Conservation (phyloP, 2,113 vertebrate genomes). For the Trachemys scripta region DNA sequence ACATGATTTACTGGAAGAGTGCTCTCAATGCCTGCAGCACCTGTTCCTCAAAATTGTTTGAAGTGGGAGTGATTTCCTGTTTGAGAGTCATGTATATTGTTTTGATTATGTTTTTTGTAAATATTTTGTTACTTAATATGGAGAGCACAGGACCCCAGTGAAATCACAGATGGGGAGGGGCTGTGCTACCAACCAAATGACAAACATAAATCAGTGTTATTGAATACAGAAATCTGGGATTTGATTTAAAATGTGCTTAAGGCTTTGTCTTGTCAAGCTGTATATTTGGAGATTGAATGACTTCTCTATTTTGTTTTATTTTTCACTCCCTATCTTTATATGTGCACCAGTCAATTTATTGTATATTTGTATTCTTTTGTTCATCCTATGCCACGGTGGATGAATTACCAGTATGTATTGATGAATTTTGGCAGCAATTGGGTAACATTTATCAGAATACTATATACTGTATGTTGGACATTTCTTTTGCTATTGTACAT, state of each 20-base stretch:
- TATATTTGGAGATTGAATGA: neutral
- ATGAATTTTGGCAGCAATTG: neutral
- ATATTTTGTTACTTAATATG: slow-evolving; percentile 57
- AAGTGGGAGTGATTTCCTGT: slow-evolving; percentile 39
- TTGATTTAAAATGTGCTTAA: slow-evolving; percentile 33
- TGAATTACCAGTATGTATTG: neutral
- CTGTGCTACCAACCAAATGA: slow-evolving; percentile 21
- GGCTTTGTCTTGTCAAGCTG: slow-evolving; percentile 24
- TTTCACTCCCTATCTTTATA: neutral
- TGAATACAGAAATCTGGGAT: slow-evolving; percentile 20
- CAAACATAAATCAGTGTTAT: slow-evolving; percentile 49
- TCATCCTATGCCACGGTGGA: neutral
- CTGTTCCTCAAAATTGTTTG: slow-evolving; percentile 57
- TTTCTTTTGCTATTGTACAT: neutral
- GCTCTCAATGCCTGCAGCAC: slow-evolving; percentile 26
- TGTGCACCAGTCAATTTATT: slow-evolving; percentile 10
- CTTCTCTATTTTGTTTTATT: slow-evolving; percentile 12
- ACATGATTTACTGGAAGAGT: slow-evolving; percentile 62
- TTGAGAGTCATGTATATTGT: slow-evolving; percentile 48
- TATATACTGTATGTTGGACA: neutral
- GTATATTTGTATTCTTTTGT: slow-evolving; percentile 4
- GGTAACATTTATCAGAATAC: neutral
- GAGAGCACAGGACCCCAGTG: neutral
- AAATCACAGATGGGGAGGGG: slow-evolving; percentile 9
- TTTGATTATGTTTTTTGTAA: slow-evolving; percentile 55